Evolutionary conservation across 2,113 vertebrate genomes (phyloP), one percentile per base, ranked within the genome.

Genomic region (Corapipo altera): DNA sequence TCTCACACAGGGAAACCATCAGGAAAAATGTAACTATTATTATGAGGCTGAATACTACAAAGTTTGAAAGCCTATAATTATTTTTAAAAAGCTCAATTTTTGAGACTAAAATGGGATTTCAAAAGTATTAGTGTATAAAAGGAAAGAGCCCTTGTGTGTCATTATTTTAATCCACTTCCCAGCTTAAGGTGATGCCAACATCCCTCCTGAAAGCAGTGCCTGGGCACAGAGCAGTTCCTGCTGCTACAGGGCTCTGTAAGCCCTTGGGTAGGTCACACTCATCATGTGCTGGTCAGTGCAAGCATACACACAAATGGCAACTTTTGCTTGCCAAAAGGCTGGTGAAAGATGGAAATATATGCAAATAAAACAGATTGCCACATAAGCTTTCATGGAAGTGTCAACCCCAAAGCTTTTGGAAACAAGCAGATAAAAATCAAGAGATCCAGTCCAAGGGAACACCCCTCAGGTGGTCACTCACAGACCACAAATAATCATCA

Each of bases 321-420:
- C 15, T 61, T 33, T 35, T 57, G 35, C 30, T 46, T 41, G 54
- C 37, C 59, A 22, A 81, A 85, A 51, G 28, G 8, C 30, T 39
- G 14, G 7, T 2, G 8, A 44, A 69, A 66, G 52, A 20, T 11
- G 28, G 55, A 76, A 75, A 75, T 13, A 35, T 2, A 17, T 19
- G 15, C 22, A 71, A 72, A 43, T 15, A 8, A 2, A 74, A 27
- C 12, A 18, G 23, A 16, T 6, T 11, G 52, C 51, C 62, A 46
- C 0, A 0, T 49, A 52, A 46, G 58, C 15, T 49, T 49, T 39
- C 2, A 1, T 0, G 12, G 57, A 67, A 73, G 6, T 0, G 4
- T 84, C 76, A 41, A 52, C 14, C 22, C 10, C 21, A 10, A 58
- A 54, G 59, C 12, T 88, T 67, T 70, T 19, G 35, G 62, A 72